Base-by-base conservation (phyloP, 2,113 vertebrate species). In the Takifugu flavidus region DNA sequence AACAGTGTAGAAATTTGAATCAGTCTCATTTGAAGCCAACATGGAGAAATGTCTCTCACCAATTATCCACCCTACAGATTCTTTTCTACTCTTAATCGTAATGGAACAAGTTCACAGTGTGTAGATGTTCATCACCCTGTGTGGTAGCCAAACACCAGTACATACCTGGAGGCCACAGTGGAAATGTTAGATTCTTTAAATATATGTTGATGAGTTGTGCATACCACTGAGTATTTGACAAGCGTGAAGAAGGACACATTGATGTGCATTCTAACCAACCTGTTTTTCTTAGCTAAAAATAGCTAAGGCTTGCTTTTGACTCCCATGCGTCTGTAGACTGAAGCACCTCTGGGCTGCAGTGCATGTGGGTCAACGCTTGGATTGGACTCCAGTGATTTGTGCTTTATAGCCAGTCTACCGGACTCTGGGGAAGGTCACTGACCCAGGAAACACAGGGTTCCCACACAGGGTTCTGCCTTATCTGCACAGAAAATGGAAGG, bases 71-170 rank as follows among this genome's bases (percentile, higher is more conserved):
- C 8, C 2, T 39, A 10, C 11, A 39, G 11, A 39, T 39, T 11
- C 34, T 39, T 39, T 39, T 39, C 8, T 39, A 39, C 34, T 39
- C 11, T 10, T 39, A 10, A 39, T 10, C 34, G 1, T 10, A 10
- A 20, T 20, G 20, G 20, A 20, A 1, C 34, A 39, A 2, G 11
- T 39, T 57, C 15, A 58, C 31, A 25, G 44, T 53, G n/a, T 20
- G 20, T 20, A 20, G 61, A 25, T 44, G 1, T 44, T 65, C 27
- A 60, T 61, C 65, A 59, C 20, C 49, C 26, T 66, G 46, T 63
- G 29, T 65, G 59, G 20, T 34, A 65, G 77, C 77, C 79, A 77
- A 85, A 86, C 74, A 80, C 59, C 62, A 63, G 44, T 25, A 6
- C 50, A 60, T 6, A 12, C 56, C 53, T 61, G 13, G 1, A 46